Percentiles rank a stretch among this genome's conserved stretches.
Evolutionary conservation across 2,797 vertebrate genomes (phyloP).

Genomic region (Amblyraja radiata): DNA sequence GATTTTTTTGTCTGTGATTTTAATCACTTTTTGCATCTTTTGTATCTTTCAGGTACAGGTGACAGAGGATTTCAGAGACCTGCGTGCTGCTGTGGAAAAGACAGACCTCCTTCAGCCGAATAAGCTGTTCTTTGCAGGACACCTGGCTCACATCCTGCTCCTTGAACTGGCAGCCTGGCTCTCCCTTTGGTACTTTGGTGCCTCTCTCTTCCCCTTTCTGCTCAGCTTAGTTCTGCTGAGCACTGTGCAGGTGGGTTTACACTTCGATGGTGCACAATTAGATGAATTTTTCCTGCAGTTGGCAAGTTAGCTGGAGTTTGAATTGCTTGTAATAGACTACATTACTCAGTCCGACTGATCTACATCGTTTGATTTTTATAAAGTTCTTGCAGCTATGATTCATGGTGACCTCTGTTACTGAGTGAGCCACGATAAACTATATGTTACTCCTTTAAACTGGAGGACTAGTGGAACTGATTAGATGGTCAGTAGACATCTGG

Average conservation of each 20-base stretch:
- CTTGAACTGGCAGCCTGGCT: slow-evolving; percentile 62
- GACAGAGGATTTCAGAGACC: slow-evolving; percentile 60
- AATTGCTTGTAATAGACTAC: not conserved
- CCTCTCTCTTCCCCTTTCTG: slow-evolving; percentile 55
- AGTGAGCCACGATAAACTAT: not conserved
- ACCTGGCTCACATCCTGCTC: slow-evolving; percentile 60
- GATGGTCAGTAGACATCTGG: too few species aligned
- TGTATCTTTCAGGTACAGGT: slow-evolving; percentile 52
- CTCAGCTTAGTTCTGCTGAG: slow-evolving; percentile 57
- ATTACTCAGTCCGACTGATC: not conserved
- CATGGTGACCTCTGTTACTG: not conserved
- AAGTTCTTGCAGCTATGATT: not conserved
- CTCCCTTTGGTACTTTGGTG: slow-evolving; percentile 58
- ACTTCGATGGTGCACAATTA: not conserved
- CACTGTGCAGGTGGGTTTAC: slow-evolving; percentile 55
- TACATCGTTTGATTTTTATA: not conserved
- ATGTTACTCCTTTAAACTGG: not conserved
- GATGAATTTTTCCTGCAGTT: not conserved
- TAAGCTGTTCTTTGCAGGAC: slow-evolving; percentile 55
- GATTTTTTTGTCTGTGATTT: not conserved
- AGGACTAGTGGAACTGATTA: not conserved
- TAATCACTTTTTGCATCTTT: not conserved
- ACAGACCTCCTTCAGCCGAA: slow-evolving; percentile 61
- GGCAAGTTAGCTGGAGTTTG: not conserved
- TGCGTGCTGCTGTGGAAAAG: slow-evolving; percentile 55